phyloP scores from a whole-genome alignment of 2,888 invertebrate species.

The Sminthurinus aureus region DNA sequence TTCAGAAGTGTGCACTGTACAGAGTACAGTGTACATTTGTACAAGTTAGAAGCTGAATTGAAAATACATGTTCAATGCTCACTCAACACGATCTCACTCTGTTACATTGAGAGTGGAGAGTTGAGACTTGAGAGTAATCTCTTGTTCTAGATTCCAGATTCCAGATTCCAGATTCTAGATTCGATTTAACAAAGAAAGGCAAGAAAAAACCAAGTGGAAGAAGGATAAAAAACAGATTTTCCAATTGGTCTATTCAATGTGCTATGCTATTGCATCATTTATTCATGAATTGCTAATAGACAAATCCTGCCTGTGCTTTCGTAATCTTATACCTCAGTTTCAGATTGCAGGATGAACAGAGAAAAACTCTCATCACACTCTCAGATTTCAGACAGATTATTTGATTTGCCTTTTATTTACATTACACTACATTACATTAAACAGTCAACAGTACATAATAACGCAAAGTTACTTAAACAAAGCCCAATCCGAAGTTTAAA shows the following conservation, averaged over 20 bases:
- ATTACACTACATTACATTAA: too few relatives aligned
- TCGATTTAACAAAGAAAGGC: background rate
- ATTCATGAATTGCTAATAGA: conserved; percentile 11
- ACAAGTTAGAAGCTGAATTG: background rate
- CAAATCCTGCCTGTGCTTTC: background rate
- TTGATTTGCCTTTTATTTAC: too few relatives aligned
- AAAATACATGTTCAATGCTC: too few relatives aligned
- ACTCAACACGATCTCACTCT: background rate
- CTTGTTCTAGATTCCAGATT: background rate
- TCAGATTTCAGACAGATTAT: too few relatives aligned
- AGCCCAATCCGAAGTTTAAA: too few relatives aligned
- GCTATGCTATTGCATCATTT: conserved; percentile 12
- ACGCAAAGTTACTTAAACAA: too few relatives aligned
- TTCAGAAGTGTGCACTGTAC: background rate
- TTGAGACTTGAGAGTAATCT: too few relatives aligned
- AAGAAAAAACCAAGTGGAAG: too few relatives aligned
- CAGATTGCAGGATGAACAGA: too few relatives aligned
- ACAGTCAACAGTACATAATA: too few relatives aligned
- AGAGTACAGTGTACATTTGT: background rate
- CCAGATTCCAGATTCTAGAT: background rate
- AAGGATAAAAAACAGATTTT: conserved; percentile 21
- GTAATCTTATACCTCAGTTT: too few relatives aligned
- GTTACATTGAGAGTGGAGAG: background rate
- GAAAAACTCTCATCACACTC: too few relatives aligned
- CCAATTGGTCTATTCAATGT: conserved; percentile 3